Evolutionary conservation across 1,140 invertebrate species (phyloP), one percentile per base, ranked within the genome.

Genomic region (Philopotamus ludificatus): DNA sequence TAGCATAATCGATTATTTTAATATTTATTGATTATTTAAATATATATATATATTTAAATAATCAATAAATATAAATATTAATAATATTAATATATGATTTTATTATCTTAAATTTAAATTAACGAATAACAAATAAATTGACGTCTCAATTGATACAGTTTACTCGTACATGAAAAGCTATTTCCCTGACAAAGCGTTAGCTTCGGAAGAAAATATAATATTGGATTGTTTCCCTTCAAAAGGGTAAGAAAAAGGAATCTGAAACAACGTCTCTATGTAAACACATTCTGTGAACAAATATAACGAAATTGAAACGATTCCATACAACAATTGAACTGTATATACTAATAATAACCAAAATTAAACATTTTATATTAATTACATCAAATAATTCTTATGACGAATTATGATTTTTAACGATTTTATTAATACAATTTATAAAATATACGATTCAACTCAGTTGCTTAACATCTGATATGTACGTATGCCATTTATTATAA

Each of bases 131-230:
- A 44, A 44, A 15, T 15, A 44, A 49, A 49, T 21, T 41, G n/a
- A n/a, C 20, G 57, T 25, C 2, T 47, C 42, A 47, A 23, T 47
- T 34, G 9, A n/a, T n/a, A 4, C 55, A 45, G 15, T 59, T 59
- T 59, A 51, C 67, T 63, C 51, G 44, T 68, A 64, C 62, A 68
- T 68, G 62, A 63, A 50, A 65, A 49, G 62, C 67, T 63, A 68
- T 68, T 68, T 68, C 67, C 62, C 57, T 65, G 67, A 68, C 67
- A 62, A 63, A 68, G 62, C 67, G 63, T 65, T 65, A 65, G 62
- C 50, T 58, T 62, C 45, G 51, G 67, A 54, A 65, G 63, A 68
- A 68, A 68, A 68, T 68, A 68, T 68, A 57, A 64, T 60, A 68
- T 67, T 67, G 65, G 53, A 28, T 39, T 22, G 26, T 63, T 23